These are phyloP conservation scores for Germaria angustata DNA, from an alignment of 2,888 invertebrate genomes.

Conservation along the genomic window DNA sequence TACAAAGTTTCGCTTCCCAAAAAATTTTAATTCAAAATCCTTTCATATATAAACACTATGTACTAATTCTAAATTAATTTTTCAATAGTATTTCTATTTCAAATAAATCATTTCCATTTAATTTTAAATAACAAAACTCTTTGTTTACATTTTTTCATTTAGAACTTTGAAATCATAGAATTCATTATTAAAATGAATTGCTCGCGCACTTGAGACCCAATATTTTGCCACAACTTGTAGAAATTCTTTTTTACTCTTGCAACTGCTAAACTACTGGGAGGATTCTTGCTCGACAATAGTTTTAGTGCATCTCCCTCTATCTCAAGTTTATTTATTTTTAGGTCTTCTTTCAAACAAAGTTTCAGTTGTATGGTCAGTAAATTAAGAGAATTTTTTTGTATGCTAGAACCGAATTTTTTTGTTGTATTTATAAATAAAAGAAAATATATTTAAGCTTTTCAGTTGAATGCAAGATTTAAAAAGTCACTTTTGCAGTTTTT, in stretches of 20 bases:
- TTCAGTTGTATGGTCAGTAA: slow-evolving; percentile 37
- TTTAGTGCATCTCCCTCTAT: slow-evolving; percentile 16
- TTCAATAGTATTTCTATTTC: no score
- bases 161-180: neutral
- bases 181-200: neutral
- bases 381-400: slow-evolving; percentile 18
- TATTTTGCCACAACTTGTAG: slow-evolving; percentile 18
- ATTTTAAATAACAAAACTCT: neutral
- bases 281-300: slow-evolving; percentile 2
- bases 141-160: neutral
- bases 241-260: neutral
- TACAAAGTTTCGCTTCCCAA: no score
- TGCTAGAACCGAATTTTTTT: neutral
- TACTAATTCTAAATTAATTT: no score
- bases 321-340: no score
- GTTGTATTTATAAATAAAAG: neutral
- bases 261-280: neutral
- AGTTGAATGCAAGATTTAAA: neutral
- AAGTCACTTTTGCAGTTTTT: neutral
- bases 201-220: neutral
- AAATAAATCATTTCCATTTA: neutral
- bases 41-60: no score
- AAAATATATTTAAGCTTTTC: neutral
- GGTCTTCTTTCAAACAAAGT: slow-evolving; percentile 20
- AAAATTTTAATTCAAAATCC: no score